phyloP scores from a whole-genome alignment of 2,888 invertebrate genomes.

The Meiosimyza decipiens region DNA sequence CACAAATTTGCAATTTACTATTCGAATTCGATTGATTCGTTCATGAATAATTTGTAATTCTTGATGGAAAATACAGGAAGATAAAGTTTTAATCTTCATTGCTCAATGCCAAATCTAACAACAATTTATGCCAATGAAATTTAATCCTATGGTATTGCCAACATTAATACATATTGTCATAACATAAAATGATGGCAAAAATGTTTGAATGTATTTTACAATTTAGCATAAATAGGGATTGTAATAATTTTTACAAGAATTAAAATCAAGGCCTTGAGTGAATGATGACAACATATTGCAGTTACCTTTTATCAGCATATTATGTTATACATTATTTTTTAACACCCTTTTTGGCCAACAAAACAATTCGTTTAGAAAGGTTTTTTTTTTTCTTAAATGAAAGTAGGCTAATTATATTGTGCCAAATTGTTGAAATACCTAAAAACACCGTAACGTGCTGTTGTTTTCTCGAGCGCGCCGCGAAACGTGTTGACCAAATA shows the following conservation, averaged over 20 bases:
- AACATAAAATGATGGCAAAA: too few species aligned
- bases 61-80: too few species aligned
- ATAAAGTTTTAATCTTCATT: too few species aligned
- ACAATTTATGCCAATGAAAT: too few species aligned
- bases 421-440: not conserved
- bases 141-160: too few species aligned
- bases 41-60: slow-evolving; percentile 4
- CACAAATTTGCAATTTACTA: slow-evolving; percentile 1
- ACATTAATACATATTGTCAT: too few species aligned
- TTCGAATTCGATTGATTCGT: slow-evolving; percentile 6
- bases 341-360: slow-evolving; percentile 3
- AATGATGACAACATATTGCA: not conserved
- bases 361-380: not conserved
- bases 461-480: too few species aligned
- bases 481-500: too few species aligned
- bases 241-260: not conserved
- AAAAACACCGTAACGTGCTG: too few species aligned
- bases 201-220: too few species aligned
- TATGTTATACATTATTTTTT: not conserved
- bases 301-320: not conserved
- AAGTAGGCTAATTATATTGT: slow-evolving; percentile 3
- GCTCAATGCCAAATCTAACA: too few species aligned
- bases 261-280: slow-evolving; percentile 10
- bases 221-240: slow-evolving; percentile 7
- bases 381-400: not conserved